Base-by-base conservation (phyloP, 64 coral and sea anemone species). In the Catalaphyllia jardinei region DNA sequence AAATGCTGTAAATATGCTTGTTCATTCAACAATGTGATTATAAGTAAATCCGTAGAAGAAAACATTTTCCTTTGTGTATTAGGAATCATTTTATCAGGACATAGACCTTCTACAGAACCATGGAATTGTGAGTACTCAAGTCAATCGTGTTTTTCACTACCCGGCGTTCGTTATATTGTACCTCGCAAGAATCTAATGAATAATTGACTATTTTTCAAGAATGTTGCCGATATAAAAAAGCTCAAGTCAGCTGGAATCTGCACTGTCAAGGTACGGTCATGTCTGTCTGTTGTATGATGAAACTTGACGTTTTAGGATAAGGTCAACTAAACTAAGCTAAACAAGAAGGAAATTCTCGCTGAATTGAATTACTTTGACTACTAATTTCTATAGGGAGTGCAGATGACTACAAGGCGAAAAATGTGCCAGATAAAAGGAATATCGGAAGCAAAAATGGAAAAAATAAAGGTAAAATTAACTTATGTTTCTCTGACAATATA, bases 361-460 rank as follows among this genome's bases (percentile, higher is more conserved):
- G 25, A 67, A 67, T 67, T 67, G 64, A 67, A 25, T 22, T 10
- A 8, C 22, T 2, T 24, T 67, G 62, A 64, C 19, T 64, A 64
- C 0, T 67, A 67, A 27, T 59, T 87, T 75, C 73, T 31, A 77
- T 60, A 99, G 97, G 97, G 97, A 14, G 86, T 99, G 10, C 93
- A 99, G 71, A 99, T 99, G 97, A 99, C 97, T 17, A 99, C 97
- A 60, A 89, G 88, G 57, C 89, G 88, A 72, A 95, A 93, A 51
- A 88, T 99, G 62, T 99, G 97, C 35, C 97, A 99, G 71, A 99
- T 99, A 84, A 99, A 99, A 67, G 97, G 97, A 62, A 95, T 99
- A 88, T 99, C 97, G 28, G 97, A 99, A 79, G 97, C 97, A 76
- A 99, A 99, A 67, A 99, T 99, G 97, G 97, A 99, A 71, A 99